Evolutionary conservation across 2,888 invertebrate species (phyloP), one percentile per base, ranked within the genome.

Genomic region (Asteroscopus sphinx): DNA sequence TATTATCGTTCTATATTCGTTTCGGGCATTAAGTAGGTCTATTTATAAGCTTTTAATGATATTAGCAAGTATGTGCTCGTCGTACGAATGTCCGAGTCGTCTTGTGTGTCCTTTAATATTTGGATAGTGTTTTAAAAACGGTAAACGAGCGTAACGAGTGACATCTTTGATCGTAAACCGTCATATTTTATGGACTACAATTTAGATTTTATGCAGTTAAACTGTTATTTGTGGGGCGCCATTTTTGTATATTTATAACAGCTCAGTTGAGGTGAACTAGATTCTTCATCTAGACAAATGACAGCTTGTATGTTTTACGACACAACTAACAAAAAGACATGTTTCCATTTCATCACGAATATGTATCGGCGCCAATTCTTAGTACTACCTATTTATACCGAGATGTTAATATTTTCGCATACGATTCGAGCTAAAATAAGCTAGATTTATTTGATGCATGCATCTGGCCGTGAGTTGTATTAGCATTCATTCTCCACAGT

Each of bases 1-100:
- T 68, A 77, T 64, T 61, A 60, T 59, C 53, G 40, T 57, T 47
- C 68, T 52, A 67, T 55, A 74, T 74, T 66, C 57, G 59, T 63
- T 68, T 70, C 30, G 74, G 60, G 44, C 26, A 61, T 63, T 68
- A 62, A 70, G 54, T 57, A 48, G 57, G 59, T 60, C 73, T 81
- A 81, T 84, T 81, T 83, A 80, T 84, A 83, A 76, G 76, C 76
- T 73, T 79, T 77, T 76, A 81, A 81, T 76, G 73, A 77, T 79
- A 80, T 83, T 82, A 76, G 77, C 78, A 63, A 62, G 68, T 57
- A 48, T 74, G 73, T 67, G 68, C 48, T 68, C 63, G 70, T 68
- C 72, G 67, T 78, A 71, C 71, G 70, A 73, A 80, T 73, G 68
- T 60, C 42, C 55, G 40, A 54, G 46, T 47, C 73, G 68, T 65